phyloP scores from a whole-genome alignment of 2,113 vertebrate species.

The Gymnobelideus leadbeateri region DNA sequence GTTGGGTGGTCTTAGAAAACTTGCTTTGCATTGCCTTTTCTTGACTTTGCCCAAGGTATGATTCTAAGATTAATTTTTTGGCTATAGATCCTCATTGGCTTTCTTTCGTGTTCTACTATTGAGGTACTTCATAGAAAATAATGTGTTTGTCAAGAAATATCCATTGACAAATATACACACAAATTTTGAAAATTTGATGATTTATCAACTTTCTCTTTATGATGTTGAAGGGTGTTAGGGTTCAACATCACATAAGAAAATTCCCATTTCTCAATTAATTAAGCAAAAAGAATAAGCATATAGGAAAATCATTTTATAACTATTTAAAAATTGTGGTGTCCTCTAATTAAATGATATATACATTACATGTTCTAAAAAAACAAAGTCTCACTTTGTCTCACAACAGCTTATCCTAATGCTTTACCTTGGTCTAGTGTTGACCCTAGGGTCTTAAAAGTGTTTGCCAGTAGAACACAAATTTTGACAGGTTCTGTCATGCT shows the following conservation, averaged over 20 bases:
- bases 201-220: background rate
- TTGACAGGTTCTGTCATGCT: background rate
- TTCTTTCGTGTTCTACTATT: background rate
- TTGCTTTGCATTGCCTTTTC: background rate
- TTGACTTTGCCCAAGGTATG: background rate
- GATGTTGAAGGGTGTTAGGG: background rate
- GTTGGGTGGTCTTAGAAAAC: background rate
- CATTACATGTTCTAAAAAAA: background rate
- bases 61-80: background rate
- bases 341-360: background rate
- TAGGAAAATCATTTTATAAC: background rate
- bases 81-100: background rate
- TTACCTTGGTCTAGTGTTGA: background rate
- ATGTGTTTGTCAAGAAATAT: background rate
- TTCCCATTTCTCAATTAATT: background rate
- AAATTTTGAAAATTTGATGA: background rate
- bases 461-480: background rate
- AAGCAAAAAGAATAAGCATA: background rate
- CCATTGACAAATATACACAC: background rate
- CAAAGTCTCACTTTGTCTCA: background rate
- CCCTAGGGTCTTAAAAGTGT: background rate
- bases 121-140: background rate
- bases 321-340: background rate
- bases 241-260: background rate
- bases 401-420: background rate